These are phyloP conservation scores for Carettochelys insculpta DNA, from an alignment of 2,113 vertebrate genomes.

Conservation along the genomic window DNA sequence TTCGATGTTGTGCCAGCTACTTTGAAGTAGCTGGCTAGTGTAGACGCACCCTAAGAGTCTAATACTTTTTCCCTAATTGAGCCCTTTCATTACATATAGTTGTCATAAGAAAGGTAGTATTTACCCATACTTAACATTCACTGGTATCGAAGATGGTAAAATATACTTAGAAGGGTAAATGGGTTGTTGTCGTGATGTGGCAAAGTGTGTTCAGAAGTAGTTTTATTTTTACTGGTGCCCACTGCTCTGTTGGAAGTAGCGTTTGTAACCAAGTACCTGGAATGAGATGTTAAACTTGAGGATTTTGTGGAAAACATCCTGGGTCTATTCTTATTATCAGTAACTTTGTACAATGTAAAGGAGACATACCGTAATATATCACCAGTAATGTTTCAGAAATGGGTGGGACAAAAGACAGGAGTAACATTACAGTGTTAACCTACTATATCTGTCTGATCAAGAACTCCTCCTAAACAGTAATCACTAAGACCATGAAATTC, in stretches of 20 bases:
- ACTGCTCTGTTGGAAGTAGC: fast-evolving
- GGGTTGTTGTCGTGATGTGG: background rate
- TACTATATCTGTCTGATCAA: too few species aligned
- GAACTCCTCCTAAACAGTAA: too few species aligned
- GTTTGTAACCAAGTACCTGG: background rate
- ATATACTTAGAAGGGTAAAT: background rate
- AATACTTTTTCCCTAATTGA: background rate
- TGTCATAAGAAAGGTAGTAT: background rate
- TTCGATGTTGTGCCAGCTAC: too few species aligned
- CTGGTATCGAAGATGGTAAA: background rate
- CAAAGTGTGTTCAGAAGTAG: fast-evolving
- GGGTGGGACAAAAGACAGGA: background rate
- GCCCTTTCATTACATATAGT: too few species aligned
- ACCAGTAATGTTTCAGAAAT: background rate
- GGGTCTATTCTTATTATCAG: background rate
- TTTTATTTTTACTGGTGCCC: background rate
- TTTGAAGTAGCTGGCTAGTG: too few species aligned
- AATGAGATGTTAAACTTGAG: background rate
- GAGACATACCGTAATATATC: fast-evolving
- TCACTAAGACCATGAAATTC: too few species aligned
- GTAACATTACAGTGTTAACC: constrained; percentile 21
- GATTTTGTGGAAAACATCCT: background rate
- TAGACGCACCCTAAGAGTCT: background rate
- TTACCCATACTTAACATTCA: background rate
- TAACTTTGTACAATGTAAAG: background rate